These are phyloP conservation scores for Sparus aurata DNA, from an alignment of 2,797 vertebrate species.

Conservation along the genomic window DNA sequence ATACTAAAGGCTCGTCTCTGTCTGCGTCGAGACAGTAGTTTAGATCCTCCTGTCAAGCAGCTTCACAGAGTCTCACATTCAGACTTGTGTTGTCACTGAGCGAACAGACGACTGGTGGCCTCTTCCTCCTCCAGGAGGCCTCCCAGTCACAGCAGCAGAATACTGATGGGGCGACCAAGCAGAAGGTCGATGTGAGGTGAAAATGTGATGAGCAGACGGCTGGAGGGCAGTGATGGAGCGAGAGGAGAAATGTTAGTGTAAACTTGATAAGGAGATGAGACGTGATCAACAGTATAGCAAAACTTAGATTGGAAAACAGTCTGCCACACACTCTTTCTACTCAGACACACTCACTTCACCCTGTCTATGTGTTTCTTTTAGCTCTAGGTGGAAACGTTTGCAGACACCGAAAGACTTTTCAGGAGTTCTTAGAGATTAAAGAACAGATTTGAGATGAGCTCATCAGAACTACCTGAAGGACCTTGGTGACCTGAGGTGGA, in stretches of 20 bases:
- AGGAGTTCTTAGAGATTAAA: conserved; percentile 58
- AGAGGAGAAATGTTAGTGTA: conserved; percentile 29
- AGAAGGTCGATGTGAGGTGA: conserved; percentile 51
- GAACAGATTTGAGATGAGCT: conserved; percentile 59
- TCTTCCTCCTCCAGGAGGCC: conserved; percentile 18
- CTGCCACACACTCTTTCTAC: background rate
- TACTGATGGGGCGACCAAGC: conserved; percentile 51
- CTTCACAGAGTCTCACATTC: conserved; percentile 20
- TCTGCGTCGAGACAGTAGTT: conserved; percentile 33
- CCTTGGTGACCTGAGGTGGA: conserved; percentile 43
- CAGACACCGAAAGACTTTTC: conserved; percentile 45
- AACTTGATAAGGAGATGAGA: conserved; percentile 52
- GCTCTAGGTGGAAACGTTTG: conserved; percentile 27
- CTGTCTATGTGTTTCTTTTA: conserved; percentile 5
- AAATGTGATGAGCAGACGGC: conserved; percentile 49
- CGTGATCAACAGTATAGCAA: conserved; percentile 46
- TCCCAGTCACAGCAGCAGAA: conserved; percentile 34
- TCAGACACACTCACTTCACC: background rate
- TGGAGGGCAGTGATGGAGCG: conserved; percentile 31
- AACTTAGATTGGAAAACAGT: conserved; percentile 40
- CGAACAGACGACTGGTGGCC: conserved; percentile 30
- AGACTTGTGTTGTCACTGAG: conserved; percentile 31
- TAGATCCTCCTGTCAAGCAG: conserved; percentile 41
- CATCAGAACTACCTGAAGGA: conserved; percentile 53
- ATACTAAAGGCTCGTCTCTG: conserved; percentile 27